A percentile compares a stretch with the other conserved stretches of the same genome.
These are phyloP conservation scores for Dallia pectoralis DNA, from an alignment of 2,797 vertebrate genomes.

Conservation along the genomic window DNA sequence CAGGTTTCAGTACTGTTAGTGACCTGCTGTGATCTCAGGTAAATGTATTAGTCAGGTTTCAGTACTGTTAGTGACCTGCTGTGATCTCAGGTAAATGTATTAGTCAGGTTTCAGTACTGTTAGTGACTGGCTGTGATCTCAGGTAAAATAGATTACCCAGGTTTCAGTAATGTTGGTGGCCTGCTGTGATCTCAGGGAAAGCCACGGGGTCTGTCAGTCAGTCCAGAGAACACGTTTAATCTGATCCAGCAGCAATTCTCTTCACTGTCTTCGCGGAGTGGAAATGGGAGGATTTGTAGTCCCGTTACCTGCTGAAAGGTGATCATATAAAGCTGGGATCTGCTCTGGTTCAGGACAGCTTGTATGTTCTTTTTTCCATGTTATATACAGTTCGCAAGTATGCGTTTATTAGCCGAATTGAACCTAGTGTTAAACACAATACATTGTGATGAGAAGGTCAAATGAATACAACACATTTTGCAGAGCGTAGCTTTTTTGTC, in stretches of 20 bases:
- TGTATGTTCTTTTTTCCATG: background rate
- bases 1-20: background rate
- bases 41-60: background rate
- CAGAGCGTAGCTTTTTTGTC: too few relatives aligned
- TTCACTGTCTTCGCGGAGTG: background rate
- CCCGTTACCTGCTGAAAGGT: background rate
- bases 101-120: background rate
- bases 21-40: background rate
- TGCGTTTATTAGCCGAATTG: background rate
- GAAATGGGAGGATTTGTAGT: constrained; percentile 4
- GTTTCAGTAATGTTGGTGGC: background rate
- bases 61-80: background rate
- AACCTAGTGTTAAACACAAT: too few relatives aligned
- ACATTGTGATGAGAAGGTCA: too few relatives aligned
- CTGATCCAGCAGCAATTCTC: background rate
- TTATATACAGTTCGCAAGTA: background rate
- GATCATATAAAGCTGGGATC: background rate
- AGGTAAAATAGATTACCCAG: background rate
- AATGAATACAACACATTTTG: too few relatives aligned
- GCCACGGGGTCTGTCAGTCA: background rate
- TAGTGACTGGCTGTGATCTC: background rate
- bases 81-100: background rate
- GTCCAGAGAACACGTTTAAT: background rate
- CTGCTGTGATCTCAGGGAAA: background rate
- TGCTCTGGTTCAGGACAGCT: background rate